Percentiles rank a stretch among this genome's conserved stretches.
Evolutionary conservation across 2,113 vertebrate species (phyloP).

Genomic region (Podarcis muralis): DNA sequence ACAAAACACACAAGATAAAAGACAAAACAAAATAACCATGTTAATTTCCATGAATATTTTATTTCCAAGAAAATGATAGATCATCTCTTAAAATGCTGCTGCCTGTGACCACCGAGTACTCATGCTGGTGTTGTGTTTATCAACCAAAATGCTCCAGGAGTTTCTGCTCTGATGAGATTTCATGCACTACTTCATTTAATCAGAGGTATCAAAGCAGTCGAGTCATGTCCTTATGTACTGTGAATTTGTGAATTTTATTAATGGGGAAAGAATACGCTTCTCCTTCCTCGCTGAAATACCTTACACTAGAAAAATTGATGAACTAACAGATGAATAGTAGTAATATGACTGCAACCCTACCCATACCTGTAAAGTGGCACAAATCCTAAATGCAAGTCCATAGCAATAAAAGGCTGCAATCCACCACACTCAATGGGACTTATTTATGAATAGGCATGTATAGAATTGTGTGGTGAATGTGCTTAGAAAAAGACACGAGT

Average conservation of each 20-base stretch:
- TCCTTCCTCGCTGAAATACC: neutral
- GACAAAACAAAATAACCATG: constrained; percentile 1
- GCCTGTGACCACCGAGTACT: neutral
- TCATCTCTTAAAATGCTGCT: constrained; percentile 19
- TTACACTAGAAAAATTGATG: neutral
- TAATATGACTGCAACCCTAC: neutral
- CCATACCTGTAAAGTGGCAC: neutral
- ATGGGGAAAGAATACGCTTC: constrained; percentile 4
- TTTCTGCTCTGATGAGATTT: constrained; percentile 51
- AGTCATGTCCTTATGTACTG: constrained; percentile 26
- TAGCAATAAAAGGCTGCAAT: too few relatives aligned
- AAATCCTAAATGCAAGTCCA: neutral
- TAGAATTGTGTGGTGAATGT: neutral
- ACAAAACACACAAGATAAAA: neutral
- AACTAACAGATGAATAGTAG: neutral
- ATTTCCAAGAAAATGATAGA: constrained; percentile 21
- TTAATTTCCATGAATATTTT: constrained; percentile 26
- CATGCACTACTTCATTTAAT: constrained; percentile 41
- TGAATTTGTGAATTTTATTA: constrained; percentile 18
- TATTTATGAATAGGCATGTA: neutral
- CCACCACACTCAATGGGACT: neutral
- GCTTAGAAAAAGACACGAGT: neutral
- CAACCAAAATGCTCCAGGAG: constrained; percentile 27
- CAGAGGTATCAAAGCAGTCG: constrained; percentile 25
- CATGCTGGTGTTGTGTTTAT: neutral